Conservation (phyloP, 2,113 vertebrate species). For the Danionella cerebrum region DNA sequence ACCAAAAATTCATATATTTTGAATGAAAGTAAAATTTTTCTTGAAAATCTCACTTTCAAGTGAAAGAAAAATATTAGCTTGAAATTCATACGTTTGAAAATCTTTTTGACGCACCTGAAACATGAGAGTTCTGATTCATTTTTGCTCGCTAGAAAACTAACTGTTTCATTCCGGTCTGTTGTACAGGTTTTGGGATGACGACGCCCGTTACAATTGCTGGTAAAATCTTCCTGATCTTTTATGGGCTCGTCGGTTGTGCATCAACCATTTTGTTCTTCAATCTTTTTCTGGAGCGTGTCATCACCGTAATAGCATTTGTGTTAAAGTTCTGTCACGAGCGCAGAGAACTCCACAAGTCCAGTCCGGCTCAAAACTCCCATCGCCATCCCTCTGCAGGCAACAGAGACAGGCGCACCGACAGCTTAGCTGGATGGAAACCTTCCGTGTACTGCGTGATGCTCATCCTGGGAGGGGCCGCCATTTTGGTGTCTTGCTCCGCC, state of each 20-base stretch:
- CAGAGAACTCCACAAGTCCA: slow-evolving; percentile 58
- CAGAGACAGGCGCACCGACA: slow-evolving; percentile 30
- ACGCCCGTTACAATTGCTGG: slow-evolving; percentile 72
- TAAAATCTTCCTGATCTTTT: slow-evolving; percentile 78
- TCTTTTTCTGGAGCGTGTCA: slow-evolving; percentile 79
- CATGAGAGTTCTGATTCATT: background rate
- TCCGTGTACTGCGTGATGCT: slow-evolving; percentile 78
- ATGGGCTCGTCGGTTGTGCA: slow-evolving; percentile 75
- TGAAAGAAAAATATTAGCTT: too few relatives aligned
- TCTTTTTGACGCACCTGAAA: too few relatives aligned
- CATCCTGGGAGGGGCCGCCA: slow-evolving; percentile 70
- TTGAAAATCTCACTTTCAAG: too few relatives aligned
- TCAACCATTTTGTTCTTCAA: slow-evolving; percentile 78
- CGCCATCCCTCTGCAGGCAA: slow-evolving; percentile 8
- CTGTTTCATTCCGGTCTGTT: slow-evolving; percentile 38
- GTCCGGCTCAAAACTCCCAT: slow-evolving; percentile 35
- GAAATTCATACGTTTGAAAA: too few relatives aligned
- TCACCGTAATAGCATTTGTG: slow-evolving; percentile 69
- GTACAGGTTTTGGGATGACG: slow-evolving; percentile 74
- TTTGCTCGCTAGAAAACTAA: background rate
- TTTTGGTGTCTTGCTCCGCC: slow-evolving; percentile 74
- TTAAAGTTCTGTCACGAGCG: slow-evolving; percentile 68
- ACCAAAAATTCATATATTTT: too few relatives aligned
- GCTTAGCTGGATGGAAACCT: slow-evolving; percentile 72
- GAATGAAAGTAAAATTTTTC: too few relatives aligned